Evolutionary conservation across 2,888 invertebrate species (phyloP), one percentile per base, ranked within the genome.

Genomic region (Hyles lineata): DNA sequence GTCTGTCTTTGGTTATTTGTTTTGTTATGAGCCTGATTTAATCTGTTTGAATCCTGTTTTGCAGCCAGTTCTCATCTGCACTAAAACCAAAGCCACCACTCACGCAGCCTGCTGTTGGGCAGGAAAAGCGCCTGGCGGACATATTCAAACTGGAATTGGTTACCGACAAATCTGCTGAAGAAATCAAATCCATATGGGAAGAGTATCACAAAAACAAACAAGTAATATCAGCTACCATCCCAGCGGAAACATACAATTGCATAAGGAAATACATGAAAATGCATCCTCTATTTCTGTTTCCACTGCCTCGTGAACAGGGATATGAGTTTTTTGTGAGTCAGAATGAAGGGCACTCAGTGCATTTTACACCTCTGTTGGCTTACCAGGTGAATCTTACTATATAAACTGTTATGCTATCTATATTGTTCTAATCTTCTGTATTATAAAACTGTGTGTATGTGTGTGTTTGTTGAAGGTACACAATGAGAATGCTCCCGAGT

Each of bases 401-500:
- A 23, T 61, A 55, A 6, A 29, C 21, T 19, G 25, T 58, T 23
- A 21, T 29, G 25, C n/a, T 29, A 32, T n/a, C 11, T 23, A 55
- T 21, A 52, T 23, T 69, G 43, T 43, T 43, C 11, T 43, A n/a
- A 43, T 43, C 43, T 43, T 43, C 11, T 43, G 43, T 43, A 43
- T 15, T 15, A 43, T 15, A 11, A 11, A 43, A 15, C 2, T 43
- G 43, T 43, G 43, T 43, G 11, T 43, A 5, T 29, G 29, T n/a
- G n/a, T n/a, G n/a, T n/a, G 43, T 11, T 11, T 43, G 11, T 43
- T 70, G n/a, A 83, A 96, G 96, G 96, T 97, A 1, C 98, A 98
- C 83, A 97, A 97, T 83, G 98, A 98, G 89, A 98, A 98, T 91
- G 97, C 98, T 0, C 98, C 98, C 0, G 98, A 98, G 88, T 98